Base-by-base conservation (phyloP, 2,888 invertebrate genomes). In the Aleiodes leptofemur region DNA sequence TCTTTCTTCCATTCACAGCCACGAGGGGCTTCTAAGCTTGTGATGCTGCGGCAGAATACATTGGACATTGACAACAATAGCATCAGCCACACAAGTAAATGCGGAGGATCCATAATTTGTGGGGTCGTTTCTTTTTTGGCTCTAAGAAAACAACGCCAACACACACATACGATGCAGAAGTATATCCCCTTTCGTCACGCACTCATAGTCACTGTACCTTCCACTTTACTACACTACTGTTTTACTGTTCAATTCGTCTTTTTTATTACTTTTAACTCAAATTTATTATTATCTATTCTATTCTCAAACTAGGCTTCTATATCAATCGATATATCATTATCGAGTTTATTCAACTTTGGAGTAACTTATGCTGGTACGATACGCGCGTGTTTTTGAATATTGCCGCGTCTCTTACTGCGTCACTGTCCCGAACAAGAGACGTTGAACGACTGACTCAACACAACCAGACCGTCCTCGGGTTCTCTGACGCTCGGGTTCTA, bases 1-100 rank as follows among this genome's bases (percentile, higher is more conserved):
- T 90, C 90, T 82, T 90, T 91, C 86, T 92, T 92, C 92, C 94
- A 94, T 85, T 93, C 93, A 90, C 95, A 95, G 85, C 94, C 94
- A 88, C 92, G 92, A 82, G 94, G 94, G 76, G 93, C 92, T 87
- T 93, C 93, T 78, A 87, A 84, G 71, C 86, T 87, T 75, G 86
- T 87, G 80, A 87, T 86, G 82, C 89, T 88, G 73, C 87, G 85
- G 51, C 84, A 51, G 8, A 53, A 68, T 68, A 68, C 14, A 31
- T 16, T 68, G 8, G 29, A 31, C 14, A n/a, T 31, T 68, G 68
- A 68, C 51, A 68, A 51, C 8, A 64, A 14, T 48, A 51, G 51
- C 38, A 31, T 68, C 51, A 68, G 29, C 74, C 51, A 48, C 50
- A 43, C 11, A 16, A 64, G 1, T 14, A 48, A 34, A 34, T 50